Conservation (phyloP, 1,140 invertebrate species). For the Drosophila erecta region DNA sequence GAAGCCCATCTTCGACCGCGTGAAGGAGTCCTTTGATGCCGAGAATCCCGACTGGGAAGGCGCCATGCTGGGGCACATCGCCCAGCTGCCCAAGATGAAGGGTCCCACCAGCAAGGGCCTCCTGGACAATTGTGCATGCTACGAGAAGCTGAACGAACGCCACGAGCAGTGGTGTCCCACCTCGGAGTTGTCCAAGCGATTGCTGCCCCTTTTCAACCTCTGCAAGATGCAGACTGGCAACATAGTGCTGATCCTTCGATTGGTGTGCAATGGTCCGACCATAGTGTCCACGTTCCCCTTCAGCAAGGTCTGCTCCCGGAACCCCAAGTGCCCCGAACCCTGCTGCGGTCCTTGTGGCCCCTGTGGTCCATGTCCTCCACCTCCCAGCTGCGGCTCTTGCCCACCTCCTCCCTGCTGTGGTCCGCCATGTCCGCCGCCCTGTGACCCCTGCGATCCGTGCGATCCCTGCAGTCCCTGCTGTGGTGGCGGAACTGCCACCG, state of each 20-base stretch:
- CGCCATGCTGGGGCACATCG: constrained; percentile 31
- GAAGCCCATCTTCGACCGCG: constrained; percentile 75
- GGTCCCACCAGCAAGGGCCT: constrained; percentile 48
- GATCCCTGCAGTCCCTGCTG: constrained; percentile 28
- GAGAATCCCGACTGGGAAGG: constrained; percentile 71
- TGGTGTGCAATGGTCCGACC: constrained; percentile 74
- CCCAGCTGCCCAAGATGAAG: constrained; percentile 55
- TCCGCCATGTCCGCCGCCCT: constrained; percentile 12
- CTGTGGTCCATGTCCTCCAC: constrained; percentile 10
- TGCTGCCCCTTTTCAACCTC: constrained; percentile 77
- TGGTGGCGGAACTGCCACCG: constrained; percentile 12
- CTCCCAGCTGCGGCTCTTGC: constrained; percentile 1
- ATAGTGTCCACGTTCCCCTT: constrained; percentile 73
- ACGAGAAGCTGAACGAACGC: constrained; percentile 45
- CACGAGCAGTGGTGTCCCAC: constrained; percentile 74
- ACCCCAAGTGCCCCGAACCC: constrained; percentile 48
- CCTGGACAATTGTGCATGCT: constrained; percentile 71
- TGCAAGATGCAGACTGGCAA: constrained; percentile 79
- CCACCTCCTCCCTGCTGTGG: constrained; percentile 5
- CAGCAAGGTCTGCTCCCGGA: constrained; percentile 61
- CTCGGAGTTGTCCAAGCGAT: constrained; percentile 67
- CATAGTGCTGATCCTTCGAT: constrained; percentile 69
- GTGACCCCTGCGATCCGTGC: constrained; percentile 11
- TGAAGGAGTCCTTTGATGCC: constrained; percentile 65
- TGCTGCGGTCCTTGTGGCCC: constrained; percentile 29